phyloP scores from a whole-genome alignment of 2,888 invertebrate genomes.

The Ophraella communa region DNA sequence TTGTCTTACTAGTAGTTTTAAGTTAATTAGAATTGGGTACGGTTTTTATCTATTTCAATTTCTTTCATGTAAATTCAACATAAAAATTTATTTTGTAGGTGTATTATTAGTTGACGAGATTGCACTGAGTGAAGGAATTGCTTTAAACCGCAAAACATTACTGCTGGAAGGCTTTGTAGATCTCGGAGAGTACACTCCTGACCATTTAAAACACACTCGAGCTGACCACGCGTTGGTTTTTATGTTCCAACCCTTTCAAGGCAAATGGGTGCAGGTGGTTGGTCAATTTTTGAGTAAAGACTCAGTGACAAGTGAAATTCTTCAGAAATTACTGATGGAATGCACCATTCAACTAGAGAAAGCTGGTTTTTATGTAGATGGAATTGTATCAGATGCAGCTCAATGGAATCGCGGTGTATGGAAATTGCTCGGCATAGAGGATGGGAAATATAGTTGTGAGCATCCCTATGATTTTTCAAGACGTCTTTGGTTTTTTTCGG shows the following conservation, averaged over 20 bases:
- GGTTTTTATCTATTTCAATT: no score
- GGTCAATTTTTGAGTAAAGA: conserved; percentile 1
- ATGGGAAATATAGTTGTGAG: neutral
- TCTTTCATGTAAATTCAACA: no score
- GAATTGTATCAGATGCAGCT: conserved; percentile 30
- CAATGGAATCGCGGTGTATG: conserved; percentile 32
- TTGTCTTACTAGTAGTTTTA: no score
- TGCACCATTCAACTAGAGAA: neutral
- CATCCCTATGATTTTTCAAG: neutral
- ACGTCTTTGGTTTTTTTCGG: neutral
- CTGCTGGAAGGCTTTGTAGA: conserved; percentile 12
- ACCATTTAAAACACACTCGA: conserved; percentile 7
- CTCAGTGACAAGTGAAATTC: neutral
- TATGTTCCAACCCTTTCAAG: conserved; percentile 30
- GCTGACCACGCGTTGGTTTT: conserved; percentile 30
- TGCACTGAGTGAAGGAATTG: neutral
- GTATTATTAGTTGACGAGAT: neutral
- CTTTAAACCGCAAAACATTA: neutral
- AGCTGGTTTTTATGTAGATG: conserved; percentile 16
- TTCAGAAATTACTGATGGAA: neutral
- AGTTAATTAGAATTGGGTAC: no score
- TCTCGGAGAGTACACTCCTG: conserved; percentile 20
- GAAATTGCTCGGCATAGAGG: conserved; percentile 13
- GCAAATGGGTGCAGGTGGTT: neutral
- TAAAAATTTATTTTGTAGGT: neutral